Base-by-base conservation (phyloP, 2,888 invertebrate genomes). In the Diaphora mendica region DNA sequence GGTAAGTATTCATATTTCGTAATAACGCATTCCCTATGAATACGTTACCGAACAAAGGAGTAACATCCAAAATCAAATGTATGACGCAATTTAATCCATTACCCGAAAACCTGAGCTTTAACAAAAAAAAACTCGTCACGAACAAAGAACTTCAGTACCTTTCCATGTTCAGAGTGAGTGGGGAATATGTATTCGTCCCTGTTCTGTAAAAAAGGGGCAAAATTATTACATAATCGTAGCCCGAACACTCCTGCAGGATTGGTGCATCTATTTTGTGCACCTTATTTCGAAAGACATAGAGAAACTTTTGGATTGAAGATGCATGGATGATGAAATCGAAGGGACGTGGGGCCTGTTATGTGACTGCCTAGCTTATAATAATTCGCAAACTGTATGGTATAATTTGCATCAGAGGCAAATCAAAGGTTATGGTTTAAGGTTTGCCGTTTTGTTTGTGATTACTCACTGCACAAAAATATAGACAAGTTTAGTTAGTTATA, bases 181-280 rank as follows among this genome's bases (percentile, higher is more conserved):
- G 64, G 64, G n/a, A 9, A 42, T 55, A 75, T 70, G 76, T 70
- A 30, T 68, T 77, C 75, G 51, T 87, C 87, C 81, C 87, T 76
- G 76, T 87, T 86, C 78, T 79, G 81, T 81, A 82, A 89, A 89
- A 87, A 88, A 90, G 91, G 92, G 93, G 90, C 89, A 90, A 88
- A 91, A 90, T 91, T 89, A 92, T 94, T 93, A 94, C 92, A 93
- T 92, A 92, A 92, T 90, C 87, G 89, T 88, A 89, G 86, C 88
- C 82, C 84, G 80, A 83, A 82, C 87, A 90, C 91, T 92, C 92
- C 87, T 89, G 86, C 86, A 76, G 70, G 72, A 33, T 51, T 72
- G 82, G 80, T 87, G 88, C 87, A 87, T 78, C 77, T 76, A 73
- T 72, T 73, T 64, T 55, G 48, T 83, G 66, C 68, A 77, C 85